phyloP scores from a whole-genome alignment of 2,797 vertebrate genomes.

The Pseudocheirus occidentalis region DNA sequence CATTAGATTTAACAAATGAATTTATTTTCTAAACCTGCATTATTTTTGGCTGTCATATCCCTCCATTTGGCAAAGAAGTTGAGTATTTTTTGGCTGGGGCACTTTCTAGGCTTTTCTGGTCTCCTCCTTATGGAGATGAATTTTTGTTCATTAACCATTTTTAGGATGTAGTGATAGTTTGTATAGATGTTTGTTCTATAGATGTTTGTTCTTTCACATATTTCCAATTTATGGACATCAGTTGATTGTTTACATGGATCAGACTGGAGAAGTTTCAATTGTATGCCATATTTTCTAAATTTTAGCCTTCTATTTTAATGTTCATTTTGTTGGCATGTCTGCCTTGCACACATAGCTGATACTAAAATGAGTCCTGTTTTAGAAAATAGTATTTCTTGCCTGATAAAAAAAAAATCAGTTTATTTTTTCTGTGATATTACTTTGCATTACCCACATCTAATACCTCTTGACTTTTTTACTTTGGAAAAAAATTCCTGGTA shows the following conservation, averaged over 20 bases:
- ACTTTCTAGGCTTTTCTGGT: neutral
- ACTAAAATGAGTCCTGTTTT: neutral
- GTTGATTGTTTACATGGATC: neutral
- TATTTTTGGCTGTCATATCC: neutral
- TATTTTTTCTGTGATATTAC: neutral
- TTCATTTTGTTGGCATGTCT: neutral
- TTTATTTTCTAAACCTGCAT: neutral
- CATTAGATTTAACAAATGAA: neutral
- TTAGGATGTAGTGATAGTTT: neutral
- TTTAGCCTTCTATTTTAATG: neutral
- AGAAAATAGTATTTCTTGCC: neutral
- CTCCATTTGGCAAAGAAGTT: neutral
- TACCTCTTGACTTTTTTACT: neutral
- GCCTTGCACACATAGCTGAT: neutral
- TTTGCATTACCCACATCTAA: neutral
- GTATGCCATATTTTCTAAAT: neutral
- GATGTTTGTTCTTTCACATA: neutral
- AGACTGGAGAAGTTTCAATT: neutral
- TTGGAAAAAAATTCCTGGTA: neutral
- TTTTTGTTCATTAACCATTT: neutral
- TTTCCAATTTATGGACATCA: neutral
- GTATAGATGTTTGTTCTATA: neutral
- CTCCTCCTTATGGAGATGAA: neutral
- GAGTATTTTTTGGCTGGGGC: neutral
- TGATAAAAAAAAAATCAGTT: neutral